These are phyloP conservation scores for Onychostruthus taczanowskii DNA, from an alignment of 2,113 vertebrate genomes.

Conservation along the genomic window DNA sequence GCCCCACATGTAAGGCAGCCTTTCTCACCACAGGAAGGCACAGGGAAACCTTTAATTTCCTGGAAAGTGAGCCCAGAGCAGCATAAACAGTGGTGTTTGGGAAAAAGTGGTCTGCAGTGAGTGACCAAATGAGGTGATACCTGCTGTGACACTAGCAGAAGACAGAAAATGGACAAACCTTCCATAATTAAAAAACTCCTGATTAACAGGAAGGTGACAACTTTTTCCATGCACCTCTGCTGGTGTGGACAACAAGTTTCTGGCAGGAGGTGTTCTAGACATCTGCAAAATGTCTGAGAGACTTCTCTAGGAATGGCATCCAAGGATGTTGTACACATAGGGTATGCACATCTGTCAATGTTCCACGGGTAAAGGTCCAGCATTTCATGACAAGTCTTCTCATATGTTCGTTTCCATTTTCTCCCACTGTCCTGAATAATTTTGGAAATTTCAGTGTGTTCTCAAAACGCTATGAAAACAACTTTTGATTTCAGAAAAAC, in stretches of 20 bases:
- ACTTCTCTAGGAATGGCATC: not conserved
- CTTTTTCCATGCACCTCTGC: not conserved
- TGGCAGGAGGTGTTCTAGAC: not conserved
- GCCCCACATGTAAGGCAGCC: fast-evolving
- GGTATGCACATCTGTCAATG: not conserved
- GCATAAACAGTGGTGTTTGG: not conserved
- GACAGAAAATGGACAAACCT: not conserved
- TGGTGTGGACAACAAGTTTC: not conserved
- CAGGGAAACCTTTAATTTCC: not conserved
- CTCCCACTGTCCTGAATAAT: not conserved
- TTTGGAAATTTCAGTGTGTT: not conserved
- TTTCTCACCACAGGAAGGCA: not conserved
- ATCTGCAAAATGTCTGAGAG: not conserved
- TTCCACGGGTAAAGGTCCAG: not conserved
- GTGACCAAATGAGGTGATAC: not conserved
- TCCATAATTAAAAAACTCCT: not conserved
- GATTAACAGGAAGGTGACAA: not conserved
- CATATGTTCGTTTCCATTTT: not conserved
- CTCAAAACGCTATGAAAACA: not conserved
- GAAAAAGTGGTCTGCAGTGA: not conserved
- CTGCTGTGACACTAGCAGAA: not conserved
- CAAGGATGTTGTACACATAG: not conserved
- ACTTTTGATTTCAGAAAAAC: not conserved
- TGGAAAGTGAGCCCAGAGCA: not conserved
- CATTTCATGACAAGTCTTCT: not conserved